These are phyloP conservation scores for Agapornis canus DNA, from an alignment of 2,797 vertebrate species.

Conservation along the genomic window DNA sequence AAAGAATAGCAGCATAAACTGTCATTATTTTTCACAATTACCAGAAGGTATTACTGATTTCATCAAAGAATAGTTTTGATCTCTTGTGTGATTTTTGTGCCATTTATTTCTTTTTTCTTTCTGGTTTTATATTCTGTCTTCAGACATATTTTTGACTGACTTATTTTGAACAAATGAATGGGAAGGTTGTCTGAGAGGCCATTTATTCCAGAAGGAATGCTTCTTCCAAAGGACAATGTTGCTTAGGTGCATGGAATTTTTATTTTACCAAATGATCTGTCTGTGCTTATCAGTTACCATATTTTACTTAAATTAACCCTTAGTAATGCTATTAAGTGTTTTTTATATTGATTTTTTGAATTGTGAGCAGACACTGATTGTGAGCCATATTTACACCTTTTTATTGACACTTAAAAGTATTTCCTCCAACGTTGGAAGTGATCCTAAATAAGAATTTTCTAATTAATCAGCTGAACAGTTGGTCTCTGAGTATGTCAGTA, in stretches of 20 bases:
- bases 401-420: not conserved
- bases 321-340: not conserved
- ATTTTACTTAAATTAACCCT: not conserved
- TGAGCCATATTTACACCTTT: not conserved
- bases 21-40: not conserved
- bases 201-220: not conserved
- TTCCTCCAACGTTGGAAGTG: not conserved
- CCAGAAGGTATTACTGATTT: not conserved
- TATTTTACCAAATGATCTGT: not conserved
- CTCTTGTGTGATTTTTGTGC: not conserved
- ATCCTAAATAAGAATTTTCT: not conserved
- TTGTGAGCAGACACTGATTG: not conserved
- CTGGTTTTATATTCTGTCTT: not conserved
- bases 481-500: not conserved
- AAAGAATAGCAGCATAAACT: not conserved
- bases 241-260: not conserved
- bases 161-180: not conserved
- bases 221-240: not conserved
- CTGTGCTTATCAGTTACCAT: not conserved
- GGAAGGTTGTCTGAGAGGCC: not conserved
- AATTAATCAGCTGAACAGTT: not conserved
- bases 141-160: not conserved
- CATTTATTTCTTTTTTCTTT: not conserved
- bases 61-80: not conserved
- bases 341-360: not conserved